A percentile compares a stretch with the other conserved stretches of the same genome.
These are phyloP conservation scores for Cyphomyrmex costatus DNA, from an alignment of 1,140 invertebrate genomes.

Conservation along the genomic window DNA sequence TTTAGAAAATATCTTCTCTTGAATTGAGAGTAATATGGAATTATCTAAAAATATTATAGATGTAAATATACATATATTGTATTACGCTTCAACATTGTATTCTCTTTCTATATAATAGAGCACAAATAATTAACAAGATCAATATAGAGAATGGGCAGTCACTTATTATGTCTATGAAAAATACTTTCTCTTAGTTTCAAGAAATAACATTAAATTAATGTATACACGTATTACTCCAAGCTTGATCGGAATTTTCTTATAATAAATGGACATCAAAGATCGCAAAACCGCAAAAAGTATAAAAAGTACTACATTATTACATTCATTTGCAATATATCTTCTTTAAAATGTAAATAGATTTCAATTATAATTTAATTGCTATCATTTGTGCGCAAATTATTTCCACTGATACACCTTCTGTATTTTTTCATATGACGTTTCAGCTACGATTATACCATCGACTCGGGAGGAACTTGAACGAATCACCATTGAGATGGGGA, in stretches of 20 bases:
- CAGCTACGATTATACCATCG: neutral
- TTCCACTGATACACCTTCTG: neutral
- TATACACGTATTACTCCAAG: neutral
- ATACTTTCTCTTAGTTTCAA: neutral
- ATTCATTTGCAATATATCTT: neutral
- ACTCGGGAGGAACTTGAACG: neutral
- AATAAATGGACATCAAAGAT: neutral
- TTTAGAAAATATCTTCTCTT: too few relatives aligned
- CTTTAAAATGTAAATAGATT: neutral
- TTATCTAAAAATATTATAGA: too few relatives aligned
- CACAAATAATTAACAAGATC: too few relatives aligned
- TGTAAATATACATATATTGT: too few relatives aligned
- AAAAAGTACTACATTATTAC: neutral
- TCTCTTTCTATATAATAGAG: too few relatives aligned
- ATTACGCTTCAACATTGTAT: too few relatives aligned
- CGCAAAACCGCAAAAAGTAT: neutral
- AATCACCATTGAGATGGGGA: neutral
- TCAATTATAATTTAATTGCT: neutral
- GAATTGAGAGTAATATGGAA: neutral
- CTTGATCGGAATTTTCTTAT: neutral
- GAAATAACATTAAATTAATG: constrained; percentile 3
- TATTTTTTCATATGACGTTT: neutral
- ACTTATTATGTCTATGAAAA: too few relatives aligned
- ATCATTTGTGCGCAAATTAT: neutral
- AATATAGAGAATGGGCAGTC: too few relatives aligned